A percentile compares a stretch with the other conserved stretches of the same genome.
Conservation (phyloP, 1,140 invertebrate species). For the Ceratina calcarata region DNA sequence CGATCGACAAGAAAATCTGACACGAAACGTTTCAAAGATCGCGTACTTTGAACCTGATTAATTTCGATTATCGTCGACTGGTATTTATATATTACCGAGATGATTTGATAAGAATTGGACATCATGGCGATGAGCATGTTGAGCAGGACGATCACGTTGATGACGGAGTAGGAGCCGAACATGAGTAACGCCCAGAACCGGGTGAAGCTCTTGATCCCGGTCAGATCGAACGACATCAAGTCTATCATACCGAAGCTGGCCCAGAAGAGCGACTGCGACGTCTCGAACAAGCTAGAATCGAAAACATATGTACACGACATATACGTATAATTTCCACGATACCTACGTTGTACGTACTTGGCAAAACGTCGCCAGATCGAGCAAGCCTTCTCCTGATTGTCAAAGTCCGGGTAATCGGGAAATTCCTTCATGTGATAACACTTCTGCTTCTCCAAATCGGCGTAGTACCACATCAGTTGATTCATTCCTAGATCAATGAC, state of each 20-base stretch:
- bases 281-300: conserved; percentile 96
- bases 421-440: conserved; percentile 87
- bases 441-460: conserved; percentile 91
- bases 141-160: conserved; percentile 94
- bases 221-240: conserved; percentile 91
- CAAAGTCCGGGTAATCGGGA: conserved; percentile 85
- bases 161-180: conserved; percentile 94
- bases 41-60: too few species aligned
- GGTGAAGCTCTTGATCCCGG: conserved; percentile 92
- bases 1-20: conserved; percentile 11
- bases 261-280: conserved; percentile 96
- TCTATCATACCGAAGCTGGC: conserved; percentile 95
- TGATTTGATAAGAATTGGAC: conserved; percentile 96
- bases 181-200: conserved; percentile 93
- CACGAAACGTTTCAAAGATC: neutral
- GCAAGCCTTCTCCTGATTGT: conserved; percentile 90
- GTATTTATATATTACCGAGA: conserved; percentile 83
- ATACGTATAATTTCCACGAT: too few species aligned
- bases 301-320: conserved; percentile 70
- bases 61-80: too few species aligned
- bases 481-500: conserved; percentile 85
- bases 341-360: conserved; percentile 83
- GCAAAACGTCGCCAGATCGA: conserved; percentile 92
- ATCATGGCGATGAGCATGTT: conserved; percentile 99
- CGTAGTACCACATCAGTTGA: conserved; percentile 97